Base-by-base conservation (phyloP, 23 tunicate genomes). In the Diplosoma virens region DNA sequence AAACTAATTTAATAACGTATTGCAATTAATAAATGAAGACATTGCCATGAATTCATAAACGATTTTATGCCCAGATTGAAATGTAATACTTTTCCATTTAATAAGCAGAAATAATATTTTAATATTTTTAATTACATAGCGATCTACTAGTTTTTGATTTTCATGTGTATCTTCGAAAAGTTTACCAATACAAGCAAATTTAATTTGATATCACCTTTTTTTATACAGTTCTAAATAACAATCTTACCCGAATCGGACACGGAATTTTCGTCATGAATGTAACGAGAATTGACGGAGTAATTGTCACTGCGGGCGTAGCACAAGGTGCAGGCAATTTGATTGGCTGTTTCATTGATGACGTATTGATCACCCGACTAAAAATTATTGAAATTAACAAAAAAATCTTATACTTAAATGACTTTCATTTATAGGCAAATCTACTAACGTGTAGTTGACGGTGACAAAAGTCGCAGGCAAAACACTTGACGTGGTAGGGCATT, bases 321-420 rank as follows among this genome's bases (percentile, higher is more conserved):
- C 3, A 36, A 23, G 32, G 78, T 89, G 58, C 96, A 89, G 58
- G 77, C 72, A 37, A 89, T 82, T 53, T 81, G 80, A 33, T 86
- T 59, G 56, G 53, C 50, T 27, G 48, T 25, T 35, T 73, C 46
- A 33, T 82, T 84, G 1, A 30, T 30, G 30, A 89, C 36, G 73
- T 67, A 89, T 32, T 77, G 88, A 37, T 89, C 96, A 6, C 96
- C 96, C 30, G 89, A 68, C 96, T 89, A 75, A 45, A 78, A 77
- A 65, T 29, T 16, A 55, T 9, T 55, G 17, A 55, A 17, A 50
- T 31, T 31, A 32, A 66, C 16, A 18, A 17, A 21, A 21, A 18
- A 21, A 26, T 0, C 21, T 23, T 21, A 0, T 14, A 59, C 66
- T 25, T 59, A 17, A 29, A 16, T 45, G n/a, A 45, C 35, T 46